Evolutionary conservation across 2,797 vertebrate species (phyloP).

Genomic region (Pantherophis vulpinus): DNA sequence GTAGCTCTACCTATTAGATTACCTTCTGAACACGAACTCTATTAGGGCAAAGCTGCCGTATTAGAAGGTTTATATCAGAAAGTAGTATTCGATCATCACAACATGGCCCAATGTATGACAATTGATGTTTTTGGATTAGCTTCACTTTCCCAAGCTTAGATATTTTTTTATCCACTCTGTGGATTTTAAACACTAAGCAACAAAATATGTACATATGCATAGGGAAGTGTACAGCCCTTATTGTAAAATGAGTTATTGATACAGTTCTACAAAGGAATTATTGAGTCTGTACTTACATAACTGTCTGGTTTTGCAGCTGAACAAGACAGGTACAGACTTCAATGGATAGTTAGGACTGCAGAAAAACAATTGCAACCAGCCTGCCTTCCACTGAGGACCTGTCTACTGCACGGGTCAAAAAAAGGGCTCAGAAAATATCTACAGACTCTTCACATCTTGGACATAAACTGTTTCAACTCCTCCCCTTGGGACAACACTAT

Average conservation of each 20-base stretch:
- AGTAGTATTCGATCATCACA: neutral
- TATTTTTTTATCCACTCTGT: neutral
- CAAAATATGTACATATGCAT: neutral
- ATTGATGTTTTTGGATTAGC: neutral
- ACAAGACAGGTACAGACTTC: neutral
- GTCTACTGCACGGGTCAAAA: neutral
- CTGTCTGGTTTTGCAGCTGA: neutral
- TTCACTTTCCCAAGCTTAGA: neutral
- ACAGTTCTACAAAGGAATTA: neutral
- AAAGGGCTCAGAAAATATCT: neutral
- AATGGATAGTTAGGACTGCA: neutral
- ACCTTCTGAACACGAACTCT: neutral
- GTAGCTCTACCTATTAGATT: neutral
- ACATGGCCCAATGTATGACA: neutral
- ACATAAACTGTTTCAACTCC: neutral
- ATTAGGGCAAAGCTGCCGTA: neutral
- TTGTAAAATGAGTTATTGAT: neutral
- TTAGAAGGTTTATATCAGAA: neutral
- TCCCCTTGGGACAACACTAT: neutral
- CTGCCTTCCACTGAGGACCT: neutral
- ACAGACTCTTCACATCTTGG: neutral
- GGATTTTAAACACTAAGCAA: neutral
- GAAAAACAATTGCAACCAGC: neutral
- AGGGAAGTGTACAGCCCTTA: neutral
- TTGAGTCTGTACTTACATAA: neutral